Evolutionary conservation across 2,113 vertebrate genomes (phyloP).

Genomic region (Thymallus thymallus): DNA sequence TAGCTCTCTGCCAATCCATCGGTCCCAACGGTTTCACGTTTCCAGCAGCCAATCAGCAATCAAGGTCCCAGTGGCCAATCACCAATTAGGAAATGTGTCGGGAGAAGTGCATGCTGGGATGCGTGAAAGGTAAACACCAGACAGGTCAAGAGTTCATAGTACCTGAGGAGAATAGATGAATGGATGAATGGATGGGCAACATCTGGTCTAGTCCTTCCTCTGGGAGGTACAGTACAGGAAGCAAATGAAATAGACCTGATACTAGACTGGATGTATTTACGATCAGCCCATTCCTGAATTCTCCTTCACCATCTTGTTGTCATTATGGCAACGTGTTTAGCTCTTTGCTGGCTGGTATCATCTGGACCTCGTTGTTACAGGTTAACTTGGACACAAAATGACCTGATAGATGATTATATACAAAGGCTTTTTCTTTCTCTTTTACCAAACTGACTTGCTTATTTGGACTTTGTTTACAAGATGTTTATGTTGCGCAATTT

Average conservation of each 20-base stretch:
- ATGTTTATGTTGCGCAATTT: too few species aligned
- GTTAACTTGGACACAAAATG: slow-evolving; percentile 13
- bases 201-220: neutral
- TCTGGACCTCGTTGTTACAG: slow-evolving; percentile 17
- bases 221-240: neutral
- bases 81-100: neutral
- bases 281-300: slow-evolving; percentile 16
- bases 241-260: neutral
- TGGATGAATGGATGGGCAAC: neutral
- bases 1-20: neutral
- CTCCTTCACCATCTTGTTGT: slow-evolving; percentile 34
- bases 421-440: neutral
- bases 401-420: neutral
- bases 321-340: slow-evolving; percentile 35
- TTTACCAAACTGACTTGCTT: too few species aligned
- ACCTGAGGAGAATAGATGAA: slow-evolving; percentile 15
- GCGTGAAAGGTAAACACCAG: neutral
- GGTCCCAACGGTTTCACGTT: neutral
- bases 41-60: too few species aligned
- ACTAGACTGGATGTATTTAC: slow-evolving; percentile 31
- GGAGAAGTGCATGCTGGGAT: neutral
- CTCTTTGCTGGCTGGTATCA: slow-evolving; percentile 10
- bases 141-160: slow-evolving; percentile 10
- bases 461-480: too few species aligned
- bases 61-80: neutral